These are phyloP conservation scores for Plumapathes pennacea DNA, from an alignment of 92 coral and sea anemone species.

Conservation along the genomic window DNA sequence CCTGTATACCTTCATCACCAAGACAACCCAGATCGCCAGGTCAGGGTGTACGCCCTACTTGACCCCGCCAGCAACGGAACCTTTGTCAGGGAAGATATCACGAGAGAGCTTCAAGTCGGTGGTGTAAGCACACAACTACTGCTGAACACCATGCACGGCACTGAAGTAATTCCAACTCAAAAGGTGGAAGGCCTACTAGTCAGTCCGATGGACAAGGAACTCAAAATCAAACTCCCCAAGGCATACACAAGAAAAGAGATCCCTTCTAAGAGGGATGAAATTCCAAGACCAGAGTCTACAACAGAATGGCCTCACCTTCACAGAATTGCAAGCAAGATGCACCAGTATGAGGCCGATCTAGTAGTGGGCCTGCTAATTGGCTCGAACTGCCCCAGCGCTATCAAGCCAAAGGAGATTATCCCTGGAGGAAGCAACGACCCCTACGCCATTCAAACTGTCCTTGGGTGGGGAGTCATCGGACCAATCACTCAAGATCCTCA, in stretches of 20 bases:
- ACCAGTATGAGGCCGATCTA: conserved; percentile 11
- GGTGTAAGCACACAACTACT: conserved; percentile 13
- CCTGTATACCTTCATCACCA: conserved; percentile 26
- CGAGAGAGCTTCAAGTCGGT: conserved; percentile 10
- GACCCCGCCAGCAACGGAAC: conserved; percentile 43
- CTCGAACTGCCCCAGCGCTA: conserved; percentile 23
- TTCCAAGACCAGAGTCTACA: conserved; percentile 36
- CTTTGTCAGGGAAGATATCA: conserved; percentile 24
- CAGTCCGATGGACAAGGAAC: conserved; percentile 16
- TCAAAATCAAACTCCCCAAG: conserved; percentile 36
- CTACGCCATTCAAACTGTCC: conserved; percentile 28
- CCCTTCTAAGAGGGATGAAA: conserved; percentile 26
- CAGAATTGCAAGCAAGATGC: conserved; percentile 5
- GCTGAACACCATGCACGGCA: conserved; percentile 44
- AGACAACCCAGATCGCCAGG: conserved; percentile 23
- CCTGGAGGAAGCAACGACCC: conserved; percentile 48
- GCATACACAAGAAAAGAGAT: conserved; percentile 32
- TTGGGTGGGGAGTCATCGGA: conserved; percentile 38
- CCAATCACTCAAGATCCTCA: conserved; percentile 11
- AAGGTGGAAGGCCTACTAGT: conserved; percentile 30
- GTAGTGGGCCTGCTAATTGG: conserved; percentile 33
- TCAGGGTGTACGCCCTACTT: conserved; percentile 25
- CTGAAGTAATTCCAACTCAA: conserved; percentile 29
- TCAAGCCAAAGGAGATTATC: conserved; percentile 19
- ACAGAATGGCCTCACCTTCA: conserved; percentile 28